Evolutionary conservation across 2,888 invertebrate genomes (phyloP).

Genomic region (Eupithecia centaureata): DNA sequence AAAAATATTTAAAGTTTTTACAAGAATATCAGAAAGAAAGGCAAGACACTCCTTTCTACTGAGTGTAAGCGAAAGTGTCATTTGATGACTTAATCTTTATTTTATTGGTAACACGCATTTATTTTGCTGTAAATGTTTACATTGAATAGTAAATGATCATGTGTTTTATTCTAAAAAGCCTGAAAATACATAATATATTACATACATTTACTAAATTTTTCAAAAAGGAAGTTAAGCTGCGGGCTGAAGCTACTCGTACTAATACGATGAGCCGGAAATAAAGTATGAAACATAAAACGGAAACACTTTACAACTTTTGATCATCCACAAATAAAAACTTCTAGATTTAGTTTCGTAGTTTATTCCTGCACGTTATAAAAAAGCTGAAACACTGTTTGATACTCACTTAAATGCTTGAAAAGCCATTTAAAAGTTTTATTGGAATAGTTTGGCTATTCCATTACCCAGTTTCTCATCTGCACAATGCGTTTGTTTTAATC

Average conservation of each 20-base stretch:
- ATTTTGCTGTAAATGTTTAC: no score
- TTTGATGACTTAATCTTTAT: no score
- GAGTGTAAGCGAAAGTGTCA: no score
- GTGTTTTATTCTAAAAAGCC: no score
- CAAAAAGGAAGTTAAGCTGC: no score
- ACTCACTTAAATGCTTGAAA: conserved; percentile 48
- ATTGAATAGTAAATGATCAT: no score
- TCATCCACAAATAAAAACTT: conserved; percentile 16
- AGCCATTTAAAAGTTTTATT: conserved; percentile 70
- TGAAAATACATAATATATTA: no score
- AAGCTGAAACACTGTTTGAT: conserved; percentile 33
- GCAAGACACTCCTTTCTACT: no score
- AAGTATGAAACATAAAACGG: background rate
- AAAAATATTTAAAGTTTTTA: no score
- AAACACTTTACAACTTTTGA: conserved; percentile 4
- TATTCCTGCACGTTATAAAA: conserved; percentile 23
- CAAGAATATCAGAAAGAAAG: no score
- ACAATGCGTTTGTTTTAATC: conserved; percentile 55
- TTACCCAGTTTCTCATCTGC: conserved; percentile 46
- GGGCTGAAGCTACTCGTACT: background rate
- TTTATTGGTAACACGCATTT: no score
- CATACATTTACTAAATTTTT: no score
- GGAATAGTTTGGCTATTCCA: conserved; percentile 64
- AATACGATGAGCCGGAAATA: background rate
- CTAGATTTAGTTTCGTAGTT: conserved; percentile 14